Percentiles rank a stretch among this genome's conserved stretches.
Evolutionary conservation across 2,888 invertebrate genomes (phyloP).

Genomic region (Pterostichus niger): DNA sequence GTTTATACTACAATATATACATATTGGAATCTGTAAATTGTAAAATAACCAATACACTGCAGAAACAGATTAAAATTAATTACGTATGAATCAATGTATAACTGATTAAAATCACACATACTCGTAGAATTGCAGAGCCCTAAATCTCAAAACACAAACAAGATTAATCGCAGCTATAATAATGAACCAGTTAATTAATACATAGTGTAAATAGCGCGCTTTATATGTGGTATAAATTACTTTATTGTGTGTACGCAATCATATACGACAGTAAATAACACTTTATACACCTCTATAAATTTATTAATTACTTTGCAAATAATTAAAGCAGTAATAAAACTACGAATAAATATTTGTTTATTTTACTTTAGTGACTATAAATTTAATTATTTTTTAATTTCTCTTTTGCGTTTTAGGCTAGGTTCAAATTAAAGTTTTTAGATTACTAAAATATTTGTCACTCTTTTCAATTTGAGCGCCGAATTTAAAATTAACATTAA

Average conservation of each 20-base stretch:
- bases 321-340: conserved; percentile 11
- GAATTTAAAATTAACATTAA: too few relatives aligned
- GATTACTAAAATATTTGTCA: too few relatives aligned
- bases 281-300: conserved; percentile 20
- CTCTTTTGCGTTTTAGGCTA: too few relatives aligned
- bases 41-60: too few relatives aligned
- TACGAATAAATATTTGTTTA: conserved; percentile 10
- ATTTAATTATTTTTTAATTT: too few relatives aligned
- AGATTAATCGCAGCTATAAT: conserved; percentile 27
- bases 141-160: conserved; percentile 26
- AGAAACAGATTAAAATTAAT: too few relatives aligned
- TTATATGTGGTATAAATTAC: conserved; percentile 17
- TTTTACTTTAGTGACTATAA: background rate
- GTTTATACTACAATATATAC: too few relatives aligned
- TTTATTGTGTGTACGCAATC: conserved; percentile 17
- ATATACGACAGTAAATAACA: conserved; percentile 27
- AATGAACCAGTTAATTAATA: conserved; percentile 14
- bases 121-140: background rate
- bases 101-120: background rate
- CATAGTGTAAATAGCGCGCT: conserved; percentile 18
- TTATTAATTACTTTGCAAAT: background rate
- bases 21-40: too few relatives aligned
- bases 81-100: background rate
- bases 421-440: too few relatives aligned
- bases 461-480: too few relatives aligned